phyloP scores from a whole-genome alignment of 2,797 vertebrate genomes.

The Etheostoma perlongum region DNA sequence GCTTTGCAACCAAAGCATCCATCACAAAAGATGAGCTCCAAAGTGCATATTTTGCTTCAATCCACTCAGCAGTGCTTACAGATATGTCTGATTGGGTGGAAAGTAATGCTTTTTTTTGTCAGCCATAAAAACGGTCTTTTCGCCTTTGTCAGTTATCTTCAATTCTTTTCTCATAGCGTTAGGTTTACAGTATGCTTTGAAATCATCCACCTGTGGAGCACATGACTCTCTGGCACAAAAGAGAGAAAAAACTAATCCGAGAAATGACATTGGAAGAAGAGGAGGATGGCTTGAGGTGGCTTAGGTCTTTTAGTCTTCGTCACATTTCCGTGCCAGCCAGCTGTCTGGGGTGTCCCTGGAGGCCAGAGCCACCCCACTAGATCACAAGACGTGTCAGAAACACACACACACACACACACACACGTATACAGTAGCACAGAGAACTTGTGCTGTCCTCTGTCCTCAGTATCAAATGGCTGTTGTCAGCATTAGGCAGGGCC shows the following conservation, averaged over 20 bases:
- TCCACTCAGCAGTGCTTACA: conserved; percentile 19
- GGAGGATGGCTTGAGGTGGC: conserved; percentile 32
- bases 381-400: conserved; percentile 55
- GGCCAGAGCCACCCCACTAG: conserved; percentile 49
- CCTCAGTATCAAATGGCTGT: conserved; percentile 58
- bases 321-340: conserved; percentile 57
- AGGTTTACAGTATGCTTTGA: conserved; percentile 40
- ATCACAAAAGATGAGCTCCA: conserved; percentile 30
- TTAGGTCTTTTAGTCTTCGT: conserved; percentile 50
- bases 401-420: conserved; percentile 2
- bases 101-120: conserved; percentile 49
- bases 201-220: conserved; percentile 48
- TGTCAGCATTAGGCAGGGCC: conserved; percentile 66
- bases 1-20: conserved; percentile 16
- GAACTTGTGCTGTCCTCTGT: conserved; percentile 49
- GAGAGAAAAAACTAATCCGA: conserved; percentile 23
- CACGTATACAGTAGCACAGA: conserved; percentile 40
- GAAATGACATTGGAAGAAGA: conserved; percentile 32
- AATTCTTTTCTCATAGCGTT: conserved; percentile 16
- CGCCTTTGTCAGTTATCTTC: conserved; percentile 39
- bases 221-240: conserved; percentile 25
- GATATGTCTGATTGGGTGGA: conserved; percentile 16
- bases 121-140: conserved; percentile 29
- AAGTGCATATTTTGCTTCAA: conserved; percentile 20
- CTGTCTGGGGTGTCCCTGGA: conserved; percentile 65